Conservation (phyloP, 2,113 vertebrate genomes). For the Mugil cephalus region DNA sequence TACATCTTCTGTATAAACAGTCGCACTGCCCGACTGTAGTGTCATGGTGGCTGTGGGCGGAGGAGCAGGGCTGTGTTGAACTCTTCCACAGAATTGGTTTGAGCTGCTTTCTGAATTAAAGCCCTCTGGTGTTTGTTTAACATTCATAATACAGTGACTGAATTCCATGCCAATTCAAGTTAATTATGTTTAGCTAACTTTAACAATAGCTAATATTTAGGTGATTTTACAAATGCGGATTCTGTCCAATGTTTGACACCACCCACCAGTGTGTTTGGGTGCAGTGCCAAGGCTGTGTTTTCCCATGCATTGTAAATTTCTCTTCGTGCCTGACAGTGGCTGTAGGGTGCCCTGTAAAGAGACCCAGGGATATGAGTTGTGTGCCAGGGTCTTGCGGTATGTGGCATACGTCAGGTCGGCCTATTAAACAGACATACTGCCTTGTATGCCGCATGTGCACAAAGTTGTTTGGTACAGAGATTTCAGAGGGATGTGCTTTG, state of each 20-base stretch:
- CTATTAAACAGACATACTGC: constrained; percentile 40
- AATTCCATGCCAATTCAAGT: no score
- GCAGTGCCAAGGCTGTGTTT: constrained; percentile 42
- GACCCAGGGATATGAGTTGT: constrained; percentile 34
- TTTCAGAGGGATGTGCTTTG: constrained; percentile 5
- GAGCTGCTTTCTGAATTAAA: no score
- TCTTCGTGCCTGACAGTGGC: constrained; percentile 42
- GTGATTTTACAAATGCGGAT: background rate
- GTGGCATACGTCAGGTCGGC: background rate
- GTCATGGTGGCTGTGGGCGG: no score
- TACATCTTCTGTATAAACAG: no score
- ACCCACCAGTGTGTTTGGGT: constrained; percentile 3
- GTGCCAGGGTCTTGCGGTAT: constrained; percentile 35
- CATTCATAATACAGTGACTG: no score
- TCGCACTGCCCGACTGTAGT: no score
- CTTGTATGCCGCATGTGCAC: constrained; percentile 8
- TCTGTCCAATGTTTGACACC: constrained; percentile 18
- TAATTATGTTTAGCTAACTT: background rate
- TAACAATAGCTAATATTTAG: constrained; percentile 6
- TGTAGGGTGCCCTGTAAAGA: constrained; percentile 55
- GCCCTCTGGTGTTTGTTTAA: no score
- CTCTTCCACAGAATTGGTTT: no score
- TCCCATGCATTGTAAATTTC: constrained; percentile 62
- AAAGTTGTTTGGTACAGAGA: constrained; percentile 8
- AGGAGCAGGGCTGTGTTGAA: no score